Conservation (phyloP, 2,888 invertebrate species). For the Uloborus plumipes region DNA sequence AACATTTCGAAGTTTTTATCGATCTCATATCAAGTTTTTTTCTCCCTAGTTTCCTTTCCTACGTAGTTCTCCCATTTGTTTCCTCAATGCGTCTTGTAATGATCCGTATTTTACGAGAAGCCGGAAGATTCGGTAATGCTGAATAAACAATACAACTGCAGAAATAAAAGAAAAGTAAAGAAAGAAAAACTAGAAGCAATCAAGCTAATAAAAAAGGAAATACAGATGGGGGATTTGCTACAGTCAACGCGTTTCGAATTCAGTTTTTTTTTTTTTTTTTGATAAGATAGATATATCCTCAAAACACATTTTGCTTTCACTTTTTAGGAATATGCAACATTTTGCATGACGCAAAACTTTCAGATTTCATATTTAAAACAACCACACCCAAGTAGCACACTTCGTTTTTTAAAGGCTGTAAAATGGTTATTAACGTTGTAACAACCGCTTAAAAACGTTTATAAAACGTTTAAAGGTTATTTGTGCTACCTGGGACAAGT, state of each 20-base stretch:
- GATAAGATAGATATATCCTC: conserved; percentile 16
- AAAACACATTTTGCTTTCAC: no score
- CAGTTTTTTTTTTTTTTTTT: conserved; percentile 9
- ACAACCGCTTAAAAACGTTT: no score
- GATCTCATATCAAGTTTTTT: conserved; percentile 4
- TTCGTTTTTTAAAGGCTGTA: no score
- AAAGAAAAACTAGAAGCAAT: conserved; percentile 20
- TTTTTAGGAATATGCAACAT: no score
- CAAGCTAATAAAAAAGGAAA: conserved; percentile 9
- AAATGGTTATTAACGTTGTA: no score
- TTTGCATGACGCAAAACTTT: no score
- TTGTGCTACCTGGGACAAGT: no score
- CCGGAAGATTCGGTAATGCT: conserved; percentile 47
- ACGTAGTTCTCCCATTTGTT: conserved; percentile 25
- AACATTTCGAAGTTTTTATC: no score
- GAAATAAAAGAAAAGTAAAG: background rate
- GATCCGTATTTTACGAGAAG: conserved; percentile 48
- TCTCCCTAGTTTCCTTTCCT: conserved; percentile 12
- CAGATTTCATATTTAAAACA: no score
- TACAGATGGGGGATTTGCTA: conserved; percentile 25
- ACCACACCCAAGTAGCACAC: no score
- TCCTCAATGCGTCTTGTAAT: conserved; percentile 37
- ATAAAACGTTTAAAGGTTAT: no score
- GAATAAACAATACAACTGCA: conserved; percentile 30
- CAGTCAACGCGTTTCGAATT: conserved; percentile 37